Evolutionary conservation across 2,888 invertebrate genomes (phyloP).

Genomic region (Clistopyga incitator): DNA sequence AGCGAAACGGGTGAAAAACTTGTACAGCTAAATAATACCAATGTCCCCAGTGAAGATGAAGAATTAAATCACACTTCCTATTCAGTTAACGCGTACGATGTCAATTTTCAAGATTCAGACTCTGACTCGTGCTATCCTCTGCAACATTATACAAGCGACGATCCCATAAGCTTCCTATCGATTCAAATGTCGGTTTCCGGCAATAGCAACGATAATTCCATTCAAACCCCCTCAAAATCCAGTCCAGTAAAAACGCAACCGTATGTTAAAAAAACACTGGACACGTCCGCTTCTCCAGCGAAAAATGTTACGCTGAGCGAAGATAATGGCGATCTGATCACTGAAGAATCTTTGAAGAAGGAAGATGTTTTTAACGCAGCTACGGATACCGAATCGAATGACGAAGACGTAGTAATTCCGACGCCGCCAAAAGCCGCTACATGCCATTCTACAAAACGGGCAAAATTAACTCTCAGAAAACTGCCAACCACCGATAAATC

Average conservation of each 20-base stretch:
- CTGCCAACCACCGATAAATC: neutral
- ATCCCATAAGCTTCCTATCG: constrained; percentile 69
- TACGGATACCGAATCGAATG: constrained; percentile 60
- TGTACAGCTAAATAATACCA: constrained; percentile 28
- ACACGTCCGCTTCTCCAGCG: neutral
- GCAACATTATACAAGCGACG: constrained; percentile 75
- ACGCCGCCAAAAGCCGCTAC: constrained; percentile 26
- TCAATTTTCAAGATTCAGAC: constrained; percentile 73
- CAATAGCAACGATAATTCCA: constrained; percentile 26
- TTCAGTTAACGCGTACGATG: constrained; percentile 51
- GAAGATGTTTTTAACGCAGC: constrained; percentile 48
- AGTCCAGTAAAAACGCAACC: constrained; percentile 35
- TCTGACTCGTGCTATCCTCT: constrained; percentile 74
- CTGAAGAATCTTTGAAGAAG: neutral
- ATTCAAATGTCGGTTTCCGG: constrained; percentile 58
- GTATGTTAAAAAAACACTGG: constrained; percentile 18
- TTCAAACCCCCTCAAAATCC: constrained; percentile 24
- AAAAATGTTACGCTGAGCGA: neutral
- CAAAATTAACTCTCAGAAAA: constrained; percentile 38
- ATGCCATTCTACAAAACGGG: constrained; percentile 44
- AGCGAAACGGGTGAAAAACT: constrained; percentile 19
- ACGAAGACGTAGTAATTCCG: constrained; percentile 37
- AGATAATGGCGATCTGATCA: neutral
- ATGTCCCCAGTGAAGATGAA: constrained; percentile 48
- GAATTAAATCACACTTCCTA: constrained; percentile 46